phyloP scores from a whole-genome alignment of 1,140 invertebrate genomes.

The Caenorhabditis tropicalis region DNA sequence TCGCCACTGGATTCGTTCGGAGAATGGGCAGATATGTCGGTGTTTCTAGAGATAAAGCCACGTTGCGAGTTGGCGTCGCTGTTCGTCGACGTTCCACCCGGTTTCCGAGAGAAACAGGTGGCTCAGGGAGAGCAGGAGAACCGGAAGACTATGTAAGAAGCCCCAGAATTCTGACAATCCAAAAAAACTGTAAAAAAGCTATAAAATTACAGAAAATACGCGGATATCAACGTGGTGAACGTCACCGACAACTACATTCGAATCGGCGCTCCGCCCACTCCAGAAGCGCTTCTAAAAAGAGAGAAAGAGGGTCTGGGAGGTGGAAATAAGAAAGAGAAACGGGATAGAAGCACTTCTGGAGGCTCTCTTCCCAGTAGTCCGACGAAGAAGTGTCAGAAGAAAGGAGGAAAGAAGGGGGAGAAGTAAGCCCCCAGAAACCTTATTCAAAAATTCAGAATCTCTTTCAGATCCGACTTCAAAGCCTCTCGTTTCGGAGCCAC shows the following conservation, averaged over 20 bases:
- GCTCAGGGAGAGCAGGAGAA: slow-evolving; percentile 7
- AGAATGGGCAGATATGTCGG: slow-evolving; percentile 28
- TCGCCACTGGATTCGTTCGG: slow-evolving; percentile 31
- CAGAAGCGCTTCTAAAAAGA: background rate
- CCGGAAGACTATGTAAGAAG: background rate
- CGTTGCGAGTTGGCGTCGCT: slow-evolving; percentile 1
- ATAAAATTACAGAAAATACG: background rate
- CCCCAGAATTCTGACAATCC: background rate
- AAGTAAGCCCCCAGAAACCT: background rate
- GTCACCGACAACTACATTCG: slow-evolving; percentile 33
- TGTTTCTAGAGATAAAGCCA: slow-evolving; percentile 14
- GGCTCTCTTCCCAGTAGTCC: background rate
- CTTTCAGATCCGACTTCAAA: slow-evolving; percentile 43
- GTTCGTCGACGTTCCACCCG: slow-evolving; percentile 18
- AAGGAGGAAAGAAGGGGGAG: background rate
- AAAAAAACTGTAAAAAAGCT: background rate
- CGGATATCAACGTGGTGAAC: slow-evolving; percentile 26
- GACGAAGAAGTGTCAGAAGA: background rate
- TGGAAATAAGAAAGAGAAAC: background rate
- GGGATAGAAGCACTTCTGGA: background rate
- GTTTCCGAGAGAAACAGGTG: background rate
- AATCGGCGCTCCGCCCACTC: slow-evolving; percentile 18
- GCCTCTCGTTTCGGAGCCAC: slow-evolving; percentile 1
- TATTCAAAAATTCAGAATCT: background rate
- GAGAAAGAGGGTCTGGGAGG: background rate